These are phyloP conservation scores for Bambusicola thoracicus DNA, from an alignment of 2,113 vertebrate genomes.

Conservation along the genomic window DNA sequence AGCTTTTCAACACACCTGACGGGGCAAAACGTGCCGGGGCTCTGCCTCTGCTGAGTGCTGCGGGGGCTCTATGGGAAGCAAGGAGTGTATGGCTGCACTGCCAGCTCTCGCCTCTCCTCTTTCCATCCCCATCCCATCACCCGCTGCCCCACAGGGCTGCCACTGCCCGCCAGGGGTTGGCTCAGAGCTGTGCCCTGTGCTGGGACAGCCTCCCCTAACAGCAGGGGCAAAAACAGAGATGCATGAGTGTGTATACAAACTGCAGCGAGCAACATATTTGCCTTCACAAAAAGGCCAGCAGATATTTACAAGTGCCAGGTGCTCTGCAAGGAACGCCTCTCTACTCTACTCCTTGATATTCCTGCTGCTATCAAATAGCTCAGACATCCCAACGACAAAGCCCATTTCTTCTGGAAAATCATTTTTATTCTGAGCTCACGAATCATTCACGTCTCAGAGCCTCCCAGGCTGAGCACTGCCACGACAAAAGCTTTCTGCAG, in stretches of 20 bases:
- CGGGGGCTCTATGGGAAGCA: slow-evolving; percentile 48
- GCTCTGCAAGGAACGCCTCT: neutral
- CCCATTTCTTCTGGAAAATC: slow-evolving; percentile 2
- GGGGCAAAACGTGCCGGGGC: slow-evolving; percentile 17
- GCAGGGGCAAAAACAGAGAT: neutral
- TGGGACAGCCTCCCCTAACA: too few relatives aligned
- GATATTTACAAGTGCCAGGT: neutral
- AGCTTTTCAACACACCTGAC: slow-evolving; percentile 80
- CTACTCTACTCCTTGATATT: neutral
- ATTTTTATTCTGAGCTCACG: neutral
- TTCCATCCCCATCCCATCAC: neutral
- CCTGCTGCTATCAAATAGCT: neutral
- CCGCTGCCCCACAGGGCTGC: neutral
- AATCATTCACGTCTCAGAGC: neutral
- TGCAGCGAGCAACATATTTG: neutral
- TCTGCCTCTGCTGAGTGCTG: neutral
- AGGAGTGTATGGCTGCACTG: neutral
- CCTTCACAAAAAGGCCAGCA: neutral
- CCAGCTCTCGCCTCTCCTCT: neutral
- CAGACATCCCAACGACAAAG: slow-evolving; percentile 5
- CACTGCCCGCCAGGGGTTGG: neutral
- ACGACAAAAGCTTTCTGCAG: accelerated
- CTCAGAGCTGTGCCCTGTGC: too few relatives aligned
- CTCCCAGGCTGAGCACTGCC: neutral
- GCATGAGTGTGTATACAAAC: neutral